These are phyloP conservation scores for Tarsius wallacei DNA, from an alignment of 2,797 vertebrate species.

Conservation along the genomic window DNA sequence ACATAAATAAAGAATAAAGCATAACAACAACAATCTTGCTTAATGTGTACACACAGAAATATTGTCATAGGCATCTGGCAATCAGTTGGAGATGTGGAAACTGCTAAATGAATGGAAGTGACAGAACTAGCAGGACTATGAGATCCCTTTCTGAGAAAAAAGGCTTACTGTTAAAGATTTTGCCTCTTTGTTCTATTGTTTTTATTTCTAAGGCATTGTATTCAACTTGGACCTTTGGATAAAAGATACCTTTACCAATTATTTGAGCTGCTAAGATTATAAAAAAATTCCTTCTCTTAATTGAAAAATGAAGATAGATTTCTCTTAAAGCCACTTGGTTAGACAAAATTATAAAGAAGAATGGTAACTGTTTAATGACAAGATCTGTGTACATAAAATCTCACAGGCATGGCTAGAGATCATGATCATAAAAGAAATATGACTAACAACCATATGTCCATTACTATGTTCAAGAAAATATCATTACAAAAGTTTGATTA, in stretches of 20 bases:
- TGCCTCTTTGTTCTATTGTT: not conserved
- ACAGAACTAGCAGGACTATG: not conserved
- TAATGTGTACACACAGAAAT: constrained; percentile 83
- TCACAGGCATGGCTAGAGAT: not conserved
- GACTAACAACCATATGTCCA: not conserved
- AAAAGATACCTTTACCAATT: not conserved
- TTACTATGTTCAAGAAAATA: not conserved
- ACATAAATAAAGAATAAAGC: constrained; percentile 87
- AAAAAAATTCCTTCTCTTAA: constrained; percentile 1
- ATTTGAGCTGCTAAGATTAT: not conserved
- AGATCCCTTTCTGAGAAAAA: not conserved
- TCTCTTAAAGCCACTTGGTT: constrained; percentile 24
- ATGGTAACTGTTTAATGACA: constrained; percentile 7
- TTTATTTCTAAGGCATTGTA: not conserved
- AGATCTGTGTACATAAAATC: not conserved
- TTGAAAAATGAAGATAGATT: not conserved
- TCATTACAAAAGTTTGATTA: not conserved
- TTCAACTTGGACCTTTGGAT: not conserved
- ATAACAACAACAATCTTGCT: constrained; percentile 81
- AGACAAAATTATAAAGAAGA: constrained; percentile 3
- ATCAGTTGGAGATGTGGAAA: constrained; percentile 69
- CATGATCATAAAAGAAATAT: not conserved
- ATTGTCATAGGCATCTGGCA: constrained; percentile 81
- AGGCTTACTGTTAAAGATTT: not conserved
- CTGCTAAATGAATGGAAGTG: constrained; percentile 63